phyloP scores from a whole-genome alignment of 2,113 vertebrate genomes.

The Gobio gobio region DNA sequence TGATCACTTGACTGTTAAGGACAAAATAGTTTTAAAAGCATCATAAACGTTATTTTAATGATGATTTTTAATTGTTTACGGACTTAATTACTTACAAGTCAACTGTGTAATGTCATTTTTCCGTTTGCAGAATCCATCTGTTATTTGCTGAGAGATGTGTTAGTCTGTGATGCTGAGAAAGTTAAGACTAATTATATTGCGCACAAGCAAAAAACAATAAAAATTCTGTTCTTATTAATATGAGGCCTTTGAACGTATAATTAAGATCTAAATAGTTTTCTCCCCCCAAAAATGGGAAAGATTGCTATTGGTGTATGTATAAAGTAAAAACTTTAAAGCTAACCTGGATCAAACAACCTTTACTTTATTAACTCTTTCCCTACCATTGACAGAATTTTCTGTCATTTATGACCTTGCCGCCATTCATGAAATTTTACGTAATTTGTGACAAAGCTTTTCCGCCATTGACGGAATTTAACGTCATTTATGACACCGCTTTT shows the following conservation, averaged over 20 bases:
- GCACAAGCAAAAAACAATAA: not conserved
- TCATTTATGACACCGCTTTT: no score
- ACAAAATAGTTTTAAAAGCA: not conserved
- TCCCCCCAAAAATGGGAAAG: not conserved
- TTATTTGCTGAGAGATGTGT: constrained; percentile 3
- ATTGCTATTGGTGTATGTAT: not conserved
- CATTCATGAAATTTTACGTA: accelerated
- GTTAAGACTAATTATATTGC: constrained; percentile 1
- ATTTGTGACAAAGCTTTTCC: no score
- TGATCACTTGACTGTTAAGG: not conserved
- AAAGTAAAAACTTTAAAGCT: not conserved
- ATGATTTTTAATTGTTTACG: constrained; percentile 3
- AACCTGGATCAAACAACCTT: not conserved
- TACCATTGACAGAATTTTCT: no score
- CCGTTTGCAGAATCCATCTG: not conserved
- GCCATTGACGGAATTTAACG: no score
- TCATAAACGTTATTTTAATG: not conserved
- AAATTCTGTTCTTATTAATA: not conserved
- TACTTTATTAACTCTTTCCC: not conserved
- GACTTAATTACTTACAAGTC: constrained; percentile 5
- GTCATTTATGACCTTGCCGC: no score
- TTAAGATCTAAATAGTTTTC: not conserved
- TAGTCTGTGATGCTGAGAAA: not conserved
- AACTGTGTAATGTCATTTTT: constrained; percentile 21
- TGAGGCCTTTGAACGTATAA: not conserved